These are phyloP conservation scores for Gymnosoma rotundatum DNA, from an alignment of 2,888 invertebrate genomes.

Conservation along the genomic window DNA sequence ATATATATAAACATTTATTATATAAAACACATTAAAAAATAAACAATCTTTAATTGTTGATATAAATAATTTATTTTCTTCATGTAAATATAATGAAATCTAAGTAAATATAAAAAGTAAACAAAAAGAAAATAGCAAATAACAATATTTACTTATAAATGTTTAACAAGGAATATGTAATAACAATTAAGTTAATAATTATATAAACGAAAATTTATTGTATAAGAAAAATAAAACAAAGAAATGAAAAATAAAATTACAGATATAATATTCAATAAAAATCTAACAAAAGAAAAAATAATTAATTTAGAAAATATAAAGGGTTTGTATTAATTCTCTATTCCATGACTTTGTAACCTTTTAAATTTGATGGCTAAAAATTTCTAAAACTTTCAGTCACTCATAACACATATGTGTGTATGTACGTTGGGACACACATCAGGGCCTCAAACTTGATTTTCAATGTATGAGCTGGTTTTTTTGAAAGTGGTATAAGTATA, in stretches of 20 bases:
- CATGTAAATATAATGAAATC: slow-evolving; percentile 38
- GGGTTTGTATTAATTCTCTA: too few species aligned
- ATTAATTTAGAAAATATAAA: too few species aligned
- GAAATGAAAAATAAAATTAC: not conserved
- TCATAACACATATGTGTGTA: too few species aligned
- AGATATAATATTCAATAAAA: slow-evolving; percentile 18
- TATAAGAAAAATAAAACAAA: slow-evolving; percentile 37
- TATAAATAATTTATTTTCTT: slow-evolving; percentile 26
- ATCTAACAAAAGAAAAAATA: too few species aligned
- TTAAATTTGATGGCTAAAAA: too few species aligned
- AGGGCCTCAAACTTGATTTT: too few species aligned
- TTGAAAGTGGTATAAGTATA: too few species aligned
- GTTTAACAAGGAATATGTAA: slow-evolving; percentile 60
- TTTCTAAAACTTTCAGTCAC: too few species aligned
- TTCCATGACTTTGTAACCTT: too few species aligned
- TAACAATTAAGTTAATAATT: slow-evolving; percentile 60
- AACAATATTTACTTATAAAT: slow-evolving; percentile 51
- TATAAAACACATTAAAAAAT: slow-evolving; percentile 3
- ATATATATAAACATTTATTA: slow-evolving; percentile 35
- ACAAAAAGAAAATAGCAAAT: slow-evolving; percentile 2
- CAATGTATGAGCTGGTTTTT: too few species aligned
- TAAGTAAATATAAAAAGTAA: slow-evolving; percentile 24
- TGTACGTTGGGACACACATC: too few species aligned
- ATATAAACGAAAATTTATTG: slow-evolving; percentile 53
- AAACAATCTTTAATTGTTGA: slow-evolving; percentile 38